Conservation (phyloP, 1,140 invertebrate genomes). For the Tigriopus japonicus region DNA sequence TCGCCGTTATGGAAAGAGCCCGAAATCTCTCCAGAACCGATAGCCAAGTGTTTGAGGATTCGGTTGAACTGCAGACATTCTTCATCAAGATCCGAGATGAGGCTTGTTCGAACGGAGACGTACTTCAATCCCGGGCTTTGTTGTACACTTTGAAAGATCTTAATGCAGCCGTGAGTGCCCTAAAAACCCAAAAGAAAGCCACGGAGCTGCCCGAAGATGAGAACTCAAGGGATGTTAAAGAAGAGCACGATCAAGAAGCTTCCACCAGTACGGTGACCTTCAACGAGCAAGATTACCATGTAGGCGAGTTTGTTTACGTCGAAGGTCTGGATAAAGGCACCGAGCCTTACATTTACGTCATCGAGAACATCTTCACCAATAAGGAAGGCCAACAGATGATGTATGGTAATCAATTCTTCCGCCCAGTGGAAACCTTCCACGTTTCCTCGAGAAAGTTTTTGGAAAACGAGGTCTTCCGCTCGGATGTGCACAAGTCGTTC, state of each 20-base stretch:
- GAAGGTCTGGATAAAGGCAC: slow-evolving; percentile 36
- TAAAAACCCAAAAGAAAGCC: slow-evolving; percentile 25
- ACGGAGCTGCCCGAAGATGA: slow-evolving; percentile 25
- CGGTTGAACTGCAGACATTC: slow-evolving; percentile 75
- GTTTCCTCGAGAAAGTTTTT: slow-evolving; percentile 75
- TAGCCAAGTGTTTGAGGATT: slow-evolving; percentile 77
- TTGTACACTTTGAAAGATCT: slow-evolving; percentile 26
- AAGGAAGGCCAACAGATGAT: slow-evolving; percentile 43
- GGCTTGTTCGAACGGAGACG: slow-evolving; percentile 28
- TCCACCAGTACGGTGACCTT: background rate
- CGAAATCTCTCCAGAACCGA: slow-evolving; percentile 66
- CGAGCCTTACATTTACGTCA: slow-evolving; percentile 65
- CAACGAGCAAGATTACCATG: slow-evolving; percentile 49
- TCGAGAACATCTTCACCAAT: slow-evolving; percentile 70
- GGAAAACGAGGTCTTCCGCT: slow-evolving; percentile 78
- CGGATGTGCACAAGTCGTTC: slow-evolving; percentile 60
- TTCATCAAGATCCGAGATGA: slow-evolving; percentile 43
- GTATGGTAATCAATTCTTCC: slow-evolving; percentile 65
- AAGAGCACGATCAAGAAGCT: slow-evolving; percentile 11
- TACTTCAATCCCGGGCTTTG: slow-evolving; percentile 31
- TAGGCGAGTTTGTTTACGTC: slow-evolving; percentile 80
- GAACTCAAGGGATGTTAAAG: slow-evolving; percentile 22
- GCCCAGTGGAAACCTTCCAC: slow-evolving; percentile 83
- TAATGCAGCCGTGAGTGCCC: slow-evolving; percentile 21
- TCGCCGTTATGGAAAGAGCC: slow-evolving; percentile 75